phyloP scores from a whole-genome alignment of 2,797 vertebrate species.

The Lophotriccus pileatus region DNA sequence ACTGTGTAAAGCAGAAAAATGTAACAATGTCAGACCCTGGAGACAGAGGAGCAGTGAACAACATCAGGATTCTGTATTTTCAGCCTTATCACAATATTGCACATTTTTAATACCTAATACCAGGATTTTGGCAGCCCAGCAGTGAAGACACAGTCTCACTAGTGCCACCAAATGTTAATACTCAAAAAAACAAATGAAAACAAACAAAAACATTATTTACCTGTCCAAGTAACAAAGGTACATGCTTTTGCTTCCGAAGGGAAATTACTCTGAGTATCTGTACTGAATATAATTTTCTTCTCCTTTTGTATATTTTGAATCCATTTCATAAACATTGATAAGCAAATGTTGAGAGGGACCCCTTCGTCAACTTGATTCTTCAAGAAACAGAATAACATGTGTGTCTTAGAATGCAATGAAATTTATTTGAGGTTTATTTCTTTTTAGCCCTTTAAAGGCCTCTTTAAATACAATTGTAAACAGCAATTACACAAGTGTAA shows the following conservation, averaged over 20 bases:
- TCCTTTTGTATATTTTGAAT: conserved; percentile 83
- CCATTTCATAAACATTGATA: conserved; percentile 91
- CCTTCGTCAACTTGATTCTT: conserved; percentile 90
- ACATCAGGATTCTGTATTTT: background rate
- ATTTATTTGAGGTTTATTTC: background rate
- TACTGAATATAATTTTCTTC: conserved; percentile 79
- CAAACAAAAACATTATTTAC: conserved; percentile 64
- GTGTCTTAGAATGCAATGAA: background rate
- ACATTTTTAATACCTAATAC: background rate
- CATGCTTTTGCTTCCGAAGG: conserved; percentile 74
- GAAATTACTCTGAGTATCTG: background rate
- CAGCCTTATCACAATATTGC: background rate
- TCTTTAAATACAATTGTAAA: background rate
- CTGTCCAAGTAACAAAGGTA: conserved; percentile 95
- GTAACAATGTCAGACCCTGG: rapidly evolving
- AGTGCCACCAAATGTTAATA: background rate
- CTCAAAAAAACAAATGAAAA: background rate
- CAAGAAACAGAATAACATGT: background rate
- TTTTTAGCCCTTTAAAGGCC: background rate
- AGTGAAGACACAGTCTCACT: background rate
- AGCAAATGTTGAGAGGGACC: conserved; percentile 87
- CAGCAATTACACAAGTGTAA: conserved; percentile 60
- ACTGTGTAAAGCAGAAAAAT: background rate
- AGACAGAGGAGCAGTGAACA: background rate
- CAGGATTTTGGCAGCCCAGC: background rate